phyloP scores from a whole-genome alignment of 64 coral and sea anemone genomes.

The Montipora cactus region DNA sequence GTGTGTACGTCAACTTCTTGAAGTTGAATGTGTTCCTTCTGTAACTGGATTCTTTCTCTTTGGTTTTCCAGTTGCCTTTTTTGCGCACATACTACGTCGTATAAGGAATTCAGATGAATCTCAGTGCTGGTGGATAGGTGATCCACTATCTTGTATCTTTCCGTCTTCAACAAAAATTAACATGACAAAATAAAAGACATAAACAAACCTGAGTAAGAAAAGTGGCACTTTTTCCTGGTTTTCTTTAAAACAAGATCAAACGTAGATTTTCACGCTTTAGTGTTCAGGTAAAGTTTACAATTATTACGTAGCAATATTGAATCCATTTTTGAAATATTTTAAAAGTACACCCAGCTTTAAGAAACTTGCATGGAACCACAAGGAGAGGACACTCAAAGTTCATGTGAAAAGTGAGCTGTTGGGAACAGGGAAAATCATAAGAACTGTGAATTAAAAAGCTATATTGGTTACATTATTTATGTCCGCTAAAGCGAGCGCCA shows the following conservation, averaged over 20 bases:
- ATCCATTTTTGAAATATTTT: conserved; percentile 60
- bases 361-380: conserved; percentile 89
- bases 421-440: not conserved
- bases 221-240: no score
- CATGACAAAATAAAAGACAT: not conserved
- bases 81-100: conserved; percentile 15
- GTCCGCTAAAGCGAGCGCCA: no score
- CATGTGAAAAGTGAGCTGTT: conserved; percentile 82
- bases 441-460: not conserved
- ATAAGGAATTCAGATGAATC: conserved; percentile 73
- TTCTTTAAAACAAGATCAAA: no score
- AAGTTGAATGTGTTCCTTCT: no score
- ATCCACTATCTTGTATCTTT: conserved; percentile 80
- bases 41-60: no score
- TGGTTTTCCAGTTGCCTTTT: no score
- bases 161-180: conserved; percentile 61
- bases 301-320: no score
- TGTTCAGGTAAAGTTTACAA: no score
- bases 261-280: no score
- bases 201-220: not conserved
- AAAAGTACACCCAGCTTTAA: conserved; percentile 84
- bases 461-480: not conserved
- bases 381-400: conserved; percentile 81
- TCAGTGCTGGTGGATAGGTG: not conserved
- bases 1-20: no score